These are phyloP conservation scores for Agonum fuliginosum DNA, from an alignment of 2,888 invertebrate species.

Conservation along the genomic window DNA sequence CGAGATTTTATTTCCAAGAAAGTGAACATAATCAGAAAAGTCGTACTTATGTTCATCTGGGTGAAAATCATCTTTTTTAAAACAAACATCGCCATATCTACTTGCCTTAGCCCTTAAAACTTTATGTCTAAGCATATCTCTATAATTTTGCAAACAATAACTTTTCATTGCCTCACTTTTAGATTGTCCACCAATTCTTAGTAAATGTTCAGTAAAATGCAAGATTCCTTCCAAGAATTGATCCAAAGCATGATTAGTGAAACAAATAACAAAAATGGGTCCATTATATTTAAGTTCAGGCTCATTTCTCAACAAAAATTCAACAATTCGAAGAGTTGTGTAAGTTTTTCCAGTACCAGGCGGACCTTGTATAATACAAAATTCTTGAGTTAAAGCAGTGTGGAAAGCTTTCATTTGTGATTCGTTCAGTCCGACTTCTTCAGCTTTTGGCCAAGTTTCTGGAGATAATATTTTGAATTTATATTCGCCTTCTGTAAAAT, in stretches of 20 bases:
- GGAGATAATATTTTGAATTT: slow-evolving; percentile 8
- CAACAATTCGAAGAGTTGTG: slow-evolving; percentile 82
- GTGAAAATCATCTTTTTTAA: not conserved
- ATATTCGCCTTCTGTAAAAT: not conserved
- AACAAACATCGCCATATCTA: too few relatives aligned
- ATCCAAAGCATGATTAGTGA: slow-evolving; percentile 91
- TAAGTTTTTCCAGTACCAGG: slow-evolving; percentile 89
- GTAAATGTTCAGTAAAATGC: slow-evolving; percentile 76
- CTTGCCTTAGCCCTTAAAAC: not conserved
- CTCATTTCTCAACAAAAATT: slow-evolving; percentile 77
- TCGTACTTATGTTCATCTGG: not conserved
- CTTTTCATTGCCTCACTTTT: slow-evolving; percentile 76
- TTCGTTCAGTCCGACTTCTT: slow-evolving; percentile 75
- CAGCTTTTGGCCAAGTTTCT: slow-evolving; percentile 72
- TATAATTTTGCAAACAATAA: slow-evolving; percentile 73
- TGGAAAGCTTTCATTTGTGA: slow-evolving; percentile 80
- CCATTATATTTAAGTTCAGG: slow-evolving; percentile 67
- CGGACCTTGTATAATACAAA: slow-evolving; percentile 86
- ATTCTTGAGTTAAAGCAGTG: slow-evolving; percentile 79
- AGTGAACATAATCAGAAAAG: slow-evolving; percentile 64
- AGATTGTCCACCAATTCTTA: slow-evolving; percentile 83
- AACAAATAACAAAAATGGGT: slow-evolving; percentile 86
- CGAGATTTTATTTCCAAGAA: slow-evolving; percentile 63
- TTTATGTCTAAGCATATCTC: not conserved
- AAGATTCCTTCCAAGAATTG: slow-evolving; percentile 86